Conservation (phyloP, 1,140 invertebrate species). For the Diabrotica virgifera region DNA sequence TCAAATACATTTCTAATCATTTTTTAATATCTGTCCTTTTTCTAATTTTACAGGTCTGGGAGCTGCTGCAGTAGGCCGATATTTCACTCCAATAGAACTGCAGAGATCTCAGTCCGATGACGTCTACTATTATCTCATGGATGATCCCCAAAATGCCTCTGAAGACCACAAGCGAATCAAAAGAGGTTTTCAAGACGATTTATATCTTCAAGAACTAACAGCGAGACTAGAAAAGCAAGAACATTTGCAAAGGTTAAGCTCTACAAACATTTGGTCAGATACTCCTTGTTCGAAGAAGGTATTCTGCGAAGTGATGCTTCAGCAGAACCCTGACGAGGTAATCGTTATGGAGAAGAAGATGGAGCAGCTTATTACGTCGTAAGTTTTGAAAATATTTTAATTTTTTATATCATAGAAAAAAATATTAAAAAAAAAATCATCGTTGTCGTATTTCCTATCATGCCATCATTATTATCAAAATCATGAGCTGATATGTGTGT, state of each 20-base stretch:
- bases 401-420: no score
- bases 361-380: constrained; percentile 65
- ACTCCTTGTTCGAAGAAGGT: constrained; percentile 72
- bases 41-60: constrained; percentile 59
- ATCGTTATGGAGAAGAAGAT: constrained; percentile 77
- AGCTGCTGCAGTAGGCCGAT: constrained; percentile 71
- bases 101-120: not conserved
- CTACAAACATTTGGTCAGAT: constrained; percentile 61
- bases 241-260: constrained; percentile 56
- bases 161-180: constrained; percentile 45
- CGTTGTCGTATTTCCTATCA: no score
- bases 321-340: constrained; percentile 61
- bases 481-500: no score
- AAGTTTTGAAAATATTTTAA: constrained; percentile 51
- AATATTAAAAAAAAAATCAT: no score
- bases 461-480: no score
- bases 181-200: constrained; percentile 47
- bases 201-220: constrained; percentile 47
- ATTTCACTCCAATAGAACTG: constrained; percentile 58
- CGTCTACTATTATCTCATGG: constrained; percentile 27
- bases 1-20: no score
- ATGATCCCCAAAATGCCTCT: constrained; percentile 23
- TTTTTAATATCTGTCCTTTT: no score
- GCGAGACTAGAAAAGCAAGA: constrained; percentile 50
- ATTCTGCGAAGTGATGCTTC: constrained; percentile 71